Base-by-base conservation (phyloP, 2,888 invertebrate genomes). In the Cephus runcator region DNA sequence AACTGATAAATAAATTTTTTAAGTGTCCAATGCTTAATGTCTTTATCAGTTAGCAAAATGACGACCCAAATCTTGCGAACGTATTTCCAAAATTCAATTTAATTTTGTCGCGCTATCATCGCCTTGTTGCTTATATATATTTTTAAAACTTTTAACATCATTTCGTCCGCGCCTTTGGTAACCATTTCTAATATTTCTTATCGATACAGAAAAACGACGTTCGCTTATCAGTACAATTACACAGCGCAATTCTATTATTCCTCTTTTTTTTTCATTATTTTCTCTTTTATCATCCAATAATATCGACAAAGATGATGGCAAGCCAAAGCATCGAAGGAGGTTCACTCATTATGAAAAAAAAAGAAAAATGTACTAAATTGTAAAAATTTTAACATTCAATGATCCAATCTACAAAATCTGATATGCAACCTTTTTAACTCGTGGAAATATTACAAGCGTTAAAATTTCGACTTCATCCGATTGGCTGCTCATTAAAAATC, bases 171-270 rank as follows among this genome's bases (percentile, higher is more conserved):
- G 30, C 9, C 40, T 73, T 35, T 77, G 73, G 75, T 69, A 34
- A 74, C 69, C 34, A 69, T 33, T 75, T 73, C 76, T 68, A 68
- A 34, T 69, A 73, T 75, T 76, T 74, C 34, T 73, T 74, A 30
- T 76, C 56, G 33, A 74, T 78, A 82, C 30, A 30, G 30, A 69
- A 69, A 4, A 69, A 69, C 71, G 71, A 69, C 71, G 71, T 30
- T 71, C 34, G 36, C 36, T 74, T 31, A 74, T 35, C 74, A 35
- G 34, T 30, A 71, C 3, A 71, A 71, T 30, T 33, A 15, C 40
- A 40, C 40, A 40, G 6, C 40, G 40, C 40, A 40, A 40, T 40
- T 40, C 23, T 9, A 40, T 9, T 23, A 23, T 40, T 40, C 23
- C 23, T 40, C 40, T 71, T 40, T 23, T 15, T 15, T 40, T 40